These are phyloP conservation scores for Drosophila grimshawi DNA, from an alignment of 1,140 invertebrate species.

Conservation along the genomic window DNA sequence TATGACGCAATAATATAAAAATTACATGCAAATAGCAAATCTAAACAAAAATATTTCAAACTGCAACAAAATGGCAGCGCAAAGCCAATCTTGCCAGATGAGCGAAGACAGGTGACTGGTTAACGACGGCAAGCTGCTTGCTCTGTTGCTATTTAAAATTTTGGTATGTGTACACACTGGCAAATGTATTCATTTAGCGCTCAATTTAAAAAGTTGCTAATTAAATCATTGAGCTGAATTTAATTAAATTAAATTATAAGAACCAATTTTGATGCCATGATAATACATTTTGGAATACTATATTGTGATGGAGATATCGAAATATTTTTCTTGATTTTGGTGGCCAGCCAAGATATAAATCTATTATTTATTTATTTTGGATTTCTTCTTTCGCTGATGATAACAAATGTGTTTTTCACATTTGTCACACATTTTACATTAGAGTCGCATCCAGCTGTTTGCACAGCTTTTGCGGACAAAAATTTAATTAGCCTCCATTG, in stretches of 20 bases:
- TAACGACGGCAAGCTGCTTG: constrained; percentile 4
- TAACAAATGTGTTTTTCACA: constrained; percentile 36
- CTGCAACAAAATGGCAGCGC: background rate
- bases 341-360: background rate
- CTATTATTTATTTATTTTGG: too few relatives aligned
- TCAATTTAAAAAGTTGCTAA: background rate
- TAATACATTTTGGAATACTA: background rate
- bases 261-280: background rate
- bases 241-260: constrained; percentile 31
- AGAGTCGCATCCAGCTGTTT: constrained; percentile 30
- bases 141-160: background rate
- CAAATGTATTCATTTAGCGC: too few relatives aligned
- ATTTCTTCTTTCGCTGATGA: background rate
- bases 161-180: constrained; percentile 1
- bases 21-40: too few relatives aligned
- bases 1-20: too few relatives aligned
- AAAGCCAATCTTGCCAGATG: constrained; percentile 17
- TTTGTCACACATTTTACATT: constrained; percentile 50
- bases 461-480: constrained; percentile 15
- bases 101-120: background rate
- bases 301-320: constrained; percentile 1
- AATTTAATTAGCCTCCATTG: constrained; percentile 3
- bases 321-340: constrained; percentile 31
- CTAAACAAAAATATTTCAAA: too few relatives aligned
- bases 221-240: constrained; percentile 13